These are phyloP conservation scores for Diachrysia chrysitis DNA, from an alignment of 2,888 invertebrate species.

Conservation along the genomic window DNA sequence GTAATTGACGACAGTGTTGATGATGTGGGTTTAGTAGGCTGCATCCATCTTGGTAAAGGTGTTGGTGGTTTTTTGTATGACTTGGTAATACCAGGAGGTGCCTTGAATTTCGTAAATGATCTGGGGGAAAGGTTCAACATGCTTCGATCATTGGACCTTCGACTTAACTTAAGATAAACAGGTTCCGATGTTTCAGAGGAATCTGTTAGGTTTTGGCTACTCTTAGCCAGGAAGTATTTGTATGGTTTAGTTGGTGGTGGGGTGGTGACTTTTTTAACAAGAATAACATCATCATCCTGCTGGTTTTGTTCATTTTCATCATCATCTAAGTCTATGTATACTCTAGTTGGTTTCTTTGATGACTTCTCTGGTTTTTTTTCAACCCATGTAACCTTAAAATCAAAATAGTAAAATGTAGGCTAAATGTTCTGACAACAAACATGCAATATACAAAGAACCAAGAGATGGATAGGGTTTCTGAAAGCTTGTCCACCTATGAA, in stretches of 20 bases:
- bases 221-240: conserved; percentile 71
- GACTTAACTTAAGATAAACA: conserved; percentile 72
- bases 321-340: conserved; percentile 78
- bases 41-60: conserved; percentile 78
- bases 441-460: too few species aligned
- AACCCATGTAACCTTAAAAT: conserved; percentile 78
- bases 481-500: neutral
- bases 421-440: too few species aligned
- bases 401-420: neutral
- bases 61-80: conserved; percentile 75
- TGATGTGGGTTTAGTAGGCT: conserved; percentile 63
- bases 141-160: conserved; percentile 70
- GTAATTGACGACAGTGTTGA: conserved; percentile 68
- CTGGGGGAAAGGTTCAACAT: conserved; percentile 69
- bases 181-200: conserved; percentile 59
- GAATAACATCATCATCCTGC: conserved; percentile 79
- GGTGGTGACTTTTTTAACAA: conserved; percentile 75
- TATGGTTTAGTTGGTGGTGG: conserved; percentile 74
- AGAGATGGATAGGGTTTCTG: too few species aligned
- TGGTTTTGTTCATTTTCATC: conserved; percentile 67
- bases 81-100: conserved; percentile 79
- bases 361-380: conserved; percentile 69
- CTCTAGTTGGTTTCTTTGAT: conserved; percentile 70
- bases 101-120: conserved; percentile 76
- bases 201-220: conserved; percentile 60